Evolutionary conservation across 2,113 vertebrate species (phyloP).

Genomic region (Theristicus caerulescens): DNA sequence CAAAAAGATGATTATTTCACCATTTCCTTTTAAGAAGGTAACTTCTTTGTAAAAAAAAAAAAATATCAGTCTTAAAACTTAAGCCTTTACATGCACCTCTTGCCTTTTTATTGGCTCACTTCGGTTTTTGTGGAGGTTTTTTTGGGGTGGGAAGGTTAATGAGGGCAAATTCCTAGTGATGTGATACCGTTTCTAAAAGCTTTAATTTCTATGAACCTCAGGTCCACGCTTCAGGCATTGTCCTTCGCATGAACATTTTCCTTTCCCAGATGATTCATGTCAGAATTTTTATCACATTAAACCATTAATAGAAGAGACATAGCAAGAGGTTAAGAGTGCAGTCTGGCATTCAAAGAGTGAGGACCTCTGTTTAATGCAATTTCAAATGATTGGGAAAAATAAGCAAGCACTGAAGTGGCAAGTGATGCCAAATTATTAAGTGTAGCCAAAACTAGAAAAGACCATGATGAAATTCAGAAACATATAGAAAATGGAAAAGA

Average conservation of each 20-base stretch:
- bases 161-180: neutral
- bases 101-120: neutral
- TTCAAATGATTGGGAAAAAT: neutral
- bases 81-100: neutral
- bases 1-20: neutral
- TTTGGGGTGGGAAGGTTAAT: neutral
- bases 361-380: neutral
- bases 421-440: neutral
- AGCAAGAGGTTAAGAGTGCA: neutral
- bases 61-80: neutral
- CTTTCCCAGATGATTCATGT: neutral
- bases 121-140: neutral
- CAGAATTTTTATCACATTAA: neutral
- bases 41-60: neutral
- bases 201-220: neutral
- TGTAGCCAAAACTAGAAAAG: neutral
- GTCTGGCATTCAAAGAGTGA: neutral
- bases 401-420: neutral
- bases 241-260: neutral
- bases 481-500: neutral
- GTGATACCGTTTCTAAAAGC: neutral
- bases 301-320: neutral
- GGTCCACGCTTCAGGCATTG: neutral
- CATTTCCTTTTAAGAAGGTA: neutral
- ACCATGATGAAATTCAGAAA: neutral